Conservation (phyloP, 1,140 invertebrate genomes). For the Mamestra configurata region DNA sequence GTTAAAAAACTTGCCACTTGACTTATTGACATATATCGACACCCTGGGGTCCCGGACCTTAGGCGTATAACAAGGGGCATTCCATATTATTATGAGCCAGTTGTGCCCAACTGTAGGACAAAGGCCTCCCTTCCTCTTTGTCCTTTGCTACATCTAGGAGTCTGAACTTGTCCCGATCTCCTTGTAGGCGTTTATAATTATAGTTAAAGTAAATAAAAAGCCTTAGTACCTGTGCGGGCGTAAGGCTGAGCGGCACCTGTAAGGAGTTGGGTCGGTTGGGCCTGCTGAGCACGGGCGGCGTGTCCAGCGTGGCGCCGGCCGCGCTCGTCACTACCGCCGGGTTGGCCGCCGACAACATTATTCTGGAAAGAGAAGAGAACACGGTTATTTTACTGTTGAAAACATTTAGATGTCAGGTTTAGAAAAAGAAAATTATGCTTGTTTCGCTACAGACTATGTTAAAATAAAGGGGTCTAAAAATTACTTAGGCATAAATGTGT, state of each 20-base stretch:
- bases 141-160: no score
- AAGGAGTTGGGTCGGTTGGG: slow-evolving; percentile 91
- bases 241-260: slow-evolving; percentile 87
- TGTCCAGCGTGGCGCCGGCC: slow-evolving; percentile 68
- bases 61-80: no score
- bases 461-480: background rate
- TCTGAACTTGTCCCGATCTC: no score
- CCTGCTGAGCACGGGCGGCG: slow-evolving; percentile 85
- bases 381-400: background rate
- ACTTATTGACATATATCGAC: no score
- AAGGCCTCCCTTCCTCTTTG: no score
- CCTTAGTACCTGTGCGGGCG: slow-evolving; percentile 79
- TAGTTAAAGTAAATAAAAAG: background rate
- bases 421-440: no score
- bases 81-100: no score
- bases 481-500: background rate
- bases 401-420: background rate
- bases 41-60: no score
- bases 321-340: slow-evolving; percentile 75
- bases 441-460: no score
- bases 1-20: no score
- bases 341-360: slow-evolving; percentile 87
- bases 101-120: no score
- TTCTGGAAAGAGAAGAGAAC: slow-evolving; percentile 65
- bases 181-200: no score